phyloP scores from a whole-genome alignment of 2,113 vertebrate species.

The Myotis yumanensis region DNA sequence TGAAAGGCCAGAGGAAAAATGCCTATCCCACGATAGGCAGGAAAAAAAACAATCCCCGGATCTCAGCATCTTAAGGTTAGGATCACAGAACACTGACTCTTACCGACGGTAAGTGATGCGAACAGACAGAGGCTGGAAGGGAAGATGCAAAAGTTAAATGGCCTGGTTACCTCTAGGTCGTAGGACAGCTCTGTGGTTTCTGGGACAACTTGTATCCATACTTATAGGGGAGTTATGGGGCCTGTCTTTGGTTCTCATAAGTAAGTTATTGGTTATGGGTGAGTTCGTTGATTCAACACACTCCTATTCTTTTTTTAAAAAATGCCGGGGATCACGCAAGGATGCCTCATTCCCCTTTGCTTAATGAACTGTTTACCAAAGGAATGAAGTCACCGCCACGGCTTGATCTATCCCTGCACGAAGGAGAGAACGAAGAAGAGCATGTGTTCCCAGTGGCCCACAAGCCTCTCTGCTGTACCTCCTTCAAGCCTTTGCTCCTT shows the following conservation, averaged over 20 bases:
- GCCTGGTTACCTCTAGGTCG: neutral
- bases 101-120: neutral
- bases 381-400: neutral
- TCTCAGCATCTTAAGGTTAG: neutral
- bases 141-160: neutral
- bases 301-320: too few relatives aligned
- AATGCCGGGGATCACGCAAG: neutral
- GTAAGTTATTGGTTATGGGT: neutral
- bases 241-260: neutral
- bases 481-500: neutral
- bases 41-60: rapidly evolving
- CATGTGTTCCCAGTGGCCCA: rapidly evolving
- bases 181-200: neutral
- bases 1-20: neutral
- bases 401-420: rapidly evolving
- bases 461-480: neutral
- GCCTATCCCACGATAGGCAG: neutral
- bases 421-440: neutral
- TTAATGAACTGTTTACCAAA: neutral
- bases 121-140: neutral
- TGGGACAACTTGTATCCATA: neutral
- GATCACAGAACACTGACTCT: neutral
- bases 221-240: neutral
- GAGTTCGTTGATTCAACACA: neutral
- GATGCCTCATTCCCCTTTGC: neutral